phyloP scores from a whole-genome alignment of 2,888 invertebrate genomes.

The Phaonia tiefii region DNA sequence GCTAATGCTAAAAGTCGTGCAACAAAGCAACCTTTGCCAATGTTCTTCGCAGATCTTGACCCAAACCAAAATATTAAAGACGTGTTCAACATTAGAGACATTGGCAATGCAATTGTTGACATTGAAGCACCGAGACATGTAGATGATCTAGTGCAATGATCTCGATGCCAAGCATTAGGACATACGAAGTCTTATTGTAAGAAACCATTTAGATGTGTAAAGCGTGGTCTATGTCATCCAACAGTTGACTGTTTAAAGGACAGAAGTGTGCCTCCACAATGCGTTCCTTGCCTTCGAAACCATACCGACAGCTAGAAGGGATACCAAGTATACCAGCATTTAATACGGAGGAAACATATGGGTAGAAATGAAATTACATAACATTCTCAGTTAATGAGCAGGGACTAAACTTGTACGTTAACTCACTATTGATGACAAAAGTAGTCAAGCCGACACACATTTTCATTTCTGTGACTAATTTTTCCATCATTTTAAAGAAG shows the following conservation, averaged over 20 bases:
- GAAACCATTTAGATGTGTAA: constrained; percentile 23
- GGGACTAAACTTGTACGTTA: no score
- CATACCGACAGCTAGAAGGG: constrained; percentile 37
- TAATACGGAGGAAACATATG: no score
- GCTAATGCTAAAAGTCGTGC: neutral
- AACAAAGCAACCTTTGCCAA: neutral
- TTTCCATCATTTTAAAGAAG: no score
- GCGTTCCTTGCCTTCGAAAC: constrained; percentile 1
- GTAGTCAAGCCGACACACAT: no score
- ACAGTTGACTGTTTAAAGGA: constrained; percentile 6
- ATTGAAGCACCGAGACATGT: constrained; percentile 11
- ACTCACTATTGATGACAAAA: no score
- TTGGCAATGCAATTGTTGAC: neutral
- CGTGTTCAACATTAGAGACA: neutral
- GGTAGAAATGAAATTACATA: no score
- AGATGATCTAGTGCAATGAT: constrained; percentile 3
- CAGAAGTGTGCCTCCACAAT: constrained; percentile 17
- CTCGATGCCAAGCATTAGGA: constrained; percentile 11
- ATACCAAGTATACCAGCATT: neutral
- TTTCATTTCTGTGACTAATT: no score
- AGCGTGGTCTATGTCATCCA: neutral
- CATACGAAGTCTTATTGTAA: constrained; percentile 35
- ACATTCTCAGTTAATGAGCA: no score
- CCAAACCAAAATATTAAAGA: neutral
- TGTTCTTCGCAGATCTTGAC: constrained; percentile 18